Conservation (phyloP, 2,113 vertebrate genomes). For the Anoura caudifer region DNA sequence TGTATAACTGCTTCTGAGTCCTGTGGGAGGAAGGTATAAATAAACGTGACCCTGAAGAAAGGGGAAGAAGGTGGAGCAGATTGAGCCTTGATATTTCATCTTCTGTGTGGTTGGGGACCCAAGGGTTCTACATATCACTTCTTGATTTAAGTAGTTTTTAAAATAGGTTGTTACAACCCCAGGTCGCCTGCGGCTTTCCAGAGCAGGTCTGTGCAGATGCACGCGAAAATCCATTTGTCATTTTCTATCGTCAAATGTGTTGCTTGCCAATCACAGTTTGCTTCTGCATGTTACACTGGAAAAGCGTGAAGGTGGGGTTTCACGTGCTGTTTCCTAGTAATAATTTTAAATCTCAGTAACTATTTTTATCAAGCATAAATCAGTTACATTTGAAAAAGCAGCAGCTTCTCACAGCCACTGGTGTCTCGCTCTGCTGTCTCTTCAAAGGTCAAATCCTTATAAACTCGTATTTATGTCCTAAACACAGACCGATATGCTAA, state of each 20-base stretch:
- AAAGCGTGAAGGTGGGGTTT: not conserved
- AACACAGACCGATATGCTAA: not conserved
- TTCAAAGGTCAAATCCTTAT: not conserved
- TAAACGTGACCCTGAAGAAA: not conserved
- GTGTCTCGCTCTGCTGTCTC: not conserved
- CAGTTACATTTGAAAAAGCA: not conserved
- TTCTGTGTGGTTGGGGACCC: not conserved
- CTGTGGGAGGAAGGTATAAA: not conserved
- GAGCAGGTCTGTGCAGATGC: not conserved
- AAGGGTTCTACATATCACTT: not conserved
- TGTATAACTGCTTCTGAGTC: not conserved
- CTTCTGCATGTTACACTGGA: not conserved
- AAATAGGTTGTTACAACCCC: slow-evolving; percentile 11
- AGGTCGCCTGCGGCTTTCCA: not conserved
- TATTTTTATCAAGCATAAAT: no score
- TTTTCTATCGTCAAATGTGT: not conserved
- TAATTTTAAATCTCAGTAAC: not conserved
- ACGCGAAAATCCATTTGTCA: slow-evolving; percentile 22
- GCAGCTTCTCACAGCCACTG: not conserved
- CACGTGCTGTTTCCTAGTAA: not conserved
- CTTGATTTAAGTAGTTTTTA: slow-evolving; percentile 2
- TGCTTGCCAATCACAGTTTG: not conserved
- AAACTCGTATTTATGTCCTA: not conserved
- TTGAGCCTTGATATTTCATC: not conserved
- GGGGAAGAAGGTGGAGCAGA: not conserved